A percentile compares a stretch with the other conserved stretches of the same genome.
These are phyloP conservation scores for Doryteuthis pealeii DNA, from an alignment of 1,140 invertebrate genomes.

Conservation along the genomic window DNA sequence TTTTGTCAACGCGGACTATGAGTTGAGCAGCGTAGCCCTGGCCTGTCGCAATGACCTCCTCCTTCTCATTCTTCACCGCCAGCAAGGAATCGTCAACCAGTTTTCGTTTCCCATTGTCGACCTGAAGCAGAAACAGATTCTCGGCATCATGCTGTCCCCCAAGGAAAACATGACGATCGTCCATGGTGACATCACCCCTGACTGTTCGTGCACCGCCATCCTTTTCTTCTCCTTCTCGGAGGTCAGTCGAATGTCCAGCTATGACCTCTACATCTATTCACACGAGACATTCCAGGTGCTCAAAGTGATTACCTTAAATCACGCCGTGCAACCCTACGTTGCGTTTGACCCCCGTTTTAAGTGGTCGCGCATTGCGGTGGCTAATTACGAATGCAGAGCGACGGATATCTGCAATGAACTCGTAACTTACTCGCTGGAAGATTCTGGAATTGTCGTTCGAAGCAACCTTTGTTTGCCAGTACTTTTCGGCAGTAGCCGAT, in stretches of 20 bases:
- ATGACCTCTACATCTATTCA: conserved; percentile 29
- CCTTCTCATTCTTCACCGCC: conserved; percentile 18
- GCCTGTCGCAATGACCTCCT: conserved; percentile 12
- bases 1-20: conserved; percentile 15
- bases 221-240: conserved; percentile 21
- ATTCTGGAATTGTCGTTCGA: conserved; percentile 11
- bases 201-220: conserved; percentile 20
- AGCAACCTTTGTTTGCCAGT: conserved; percentile 27
- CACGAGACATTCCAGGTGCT: conserved; percentile 21
- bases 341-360: conserved; percentile 31
- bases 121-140: conserved; percentile 8
- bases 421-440: conserved; percentile 24
- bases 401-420: conserved; percentile 24
- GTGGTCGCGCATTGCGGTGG: conserved; percentile 30
- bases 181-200: conserved; percentile 26
- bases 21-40: conserved; percentile 13
- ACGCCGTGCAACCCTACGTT: conserved; percentile 33
- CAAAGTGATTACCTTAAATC: conserved; percentile 23
- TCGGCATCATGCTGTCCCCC: conserved; percentile 17
- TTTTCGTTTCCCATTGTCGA: conserved; percentile 22
- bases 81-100: conserved; percentile 15
- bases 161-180: conserved; percentile 26
- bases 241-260: conserved; percentile 18
- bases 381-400: conserved; percentile 25
- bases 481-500: conserved; percentile 32